Evolutionary conservation across 2,888 invertebrate genomes (phyloP).

Genomic region (Helleia helle): DNA sequence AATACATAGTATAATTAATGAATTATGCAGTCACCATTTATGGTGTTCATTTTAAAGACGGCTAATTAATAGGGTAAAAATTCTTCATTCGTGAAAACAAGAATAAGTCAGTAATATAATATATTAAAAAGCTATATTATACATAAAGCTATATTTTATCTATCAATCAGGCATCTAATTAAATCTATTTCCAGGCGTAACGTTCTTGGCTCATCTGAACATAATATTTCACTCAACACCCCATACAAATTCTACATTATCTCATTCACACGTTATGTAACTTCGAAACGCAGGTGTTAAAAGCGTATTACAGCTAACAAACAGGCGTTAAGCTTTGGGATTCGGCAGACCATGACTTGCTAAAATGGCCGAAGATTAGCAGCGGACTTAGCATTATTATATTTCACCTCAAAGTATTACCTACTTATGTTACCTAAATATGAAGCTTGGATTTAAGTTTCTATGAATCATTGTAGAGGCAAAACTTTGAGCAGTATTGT

Average conservation of each 20-base stretch:
- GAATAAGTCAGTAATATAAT: no score
- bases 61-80: no score
- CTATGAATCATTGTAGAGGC: no score
- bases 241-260: slow-evolving; percentile 45
- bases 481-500: no score
- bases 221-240: slow-evolving; percentile 40
- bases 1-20: no score
- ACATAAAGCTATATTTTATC: slow-evolving; percentile 13
- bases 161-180: slow-evolving; percentile 27
- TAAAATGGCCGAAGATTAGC: slow-evolving; percentile 65
- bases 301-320: slow-evolving; percentile 63
- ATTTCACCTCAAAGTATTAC: slow-evolving; percentile 44
- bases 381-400: slow-evolving; percentile 49
- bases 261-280: slow-evolving; percentile 45
- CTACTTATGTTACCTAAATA: no score
- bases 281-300: slow-evolving; percentile 63
- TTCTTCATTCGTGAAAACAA: no score
- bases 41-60: no score
- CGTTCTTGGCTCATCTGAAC: slow-evolving; percentile 21
- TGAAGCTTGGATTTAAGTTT: no score
- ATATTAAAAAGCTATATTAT: slow-evolving; percentile 10
- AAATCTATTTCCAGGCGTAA: slow-evolving; percentile 27
- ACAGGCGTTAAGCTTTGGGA: slow-evolving; percentile 64
- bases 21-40: no score
- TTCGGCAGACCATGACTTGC: slow-evolving; percentile 52